These are phyloP conservation scores for Reinhardtius hippoglossoides DNA, from an alignment of 2,113 vertebrate genomes.

Conservation along the genomic window DNA sequence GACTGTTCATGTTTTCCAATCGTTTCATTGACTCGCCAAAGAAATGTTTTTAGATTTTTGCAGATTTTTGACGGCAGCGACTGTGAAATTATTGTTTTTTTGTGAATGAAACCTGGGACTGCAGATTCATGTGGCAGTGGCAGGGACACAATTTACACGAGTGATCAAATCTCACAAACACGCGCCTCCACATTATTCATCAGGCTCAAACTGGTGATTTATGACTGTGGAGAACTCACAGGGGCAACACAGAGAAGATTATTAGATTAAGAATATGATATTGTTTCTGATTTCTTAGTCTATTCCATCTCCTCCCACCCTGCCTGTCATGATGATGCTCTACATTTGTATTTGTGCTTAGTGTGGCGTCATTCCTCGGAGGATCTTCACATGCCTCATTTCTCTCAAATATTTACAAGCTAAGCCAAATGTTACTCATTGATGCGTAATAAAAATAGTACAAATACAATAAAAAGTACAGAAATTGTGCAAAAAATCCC, in stretches of 20 bases:
- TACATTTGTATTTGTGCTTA: neutral
- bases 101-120: no score
- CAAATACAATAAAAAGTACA: no score
- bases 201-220: conserved; percentile 12
- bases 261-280: neutral
- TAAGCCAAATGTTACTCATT: no score
- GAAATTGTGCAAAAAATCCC: no score
- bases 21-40: neutral
- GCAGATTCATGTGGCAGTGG: no score
- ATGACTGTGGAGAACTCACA: neutral
- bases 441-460: no score
- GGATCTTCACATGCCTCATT: neutral
- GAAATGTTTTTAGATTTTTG: neutral
- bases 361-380: no score
- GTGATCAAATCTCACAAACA: conserved; percentile 12
- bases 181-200: neutral
- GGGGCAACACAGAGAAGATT: neutral
- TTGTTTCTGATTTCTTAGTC: no score
- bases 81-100: no score
- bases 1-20: neutral
- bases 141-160: neutral
- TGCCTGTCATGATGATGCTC: neutral
- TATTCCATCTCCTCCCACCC: no score
- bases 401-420: neutral
- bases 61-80: no score